Percentiles rank a stretch among this genome's conserved stretches.
These are phyloP conservation scores for Fukomys damarensis DNA, from an alignment of 2,113 vertebrate species.

Conservation along the genomic window DNA sequence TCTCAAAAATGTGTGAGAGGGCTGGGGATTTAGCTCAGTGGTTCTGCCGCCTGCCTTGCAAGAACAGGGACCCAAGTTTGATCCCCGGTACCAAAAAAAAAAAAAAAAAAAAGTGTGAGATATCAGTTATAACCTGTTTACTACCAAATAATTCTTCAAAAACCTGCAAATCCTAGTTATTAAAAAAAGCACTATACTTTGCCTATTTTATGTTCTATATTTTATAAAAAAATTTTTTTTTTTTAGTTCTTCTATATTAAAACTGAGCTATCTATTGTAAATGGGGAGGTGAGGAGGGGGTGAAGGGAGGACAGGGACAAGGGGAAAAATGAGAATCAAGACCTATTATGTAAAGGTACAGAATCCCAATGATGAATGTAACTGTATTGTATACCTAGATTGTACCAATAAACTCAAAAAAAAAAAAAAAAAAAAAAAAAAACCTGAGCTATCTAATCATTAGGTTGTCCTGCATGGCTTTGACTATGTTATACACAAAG, in stretches of 20 bases:
- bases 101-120: conserved; percentile 18
- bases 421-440: too few relatives aligned
- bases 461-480: neutral
- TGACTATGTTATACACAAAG: neutral
- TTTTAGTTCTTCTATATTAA: neutral
- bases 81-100: too few relatives aligned
- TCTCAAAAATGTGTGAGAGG: neutral
- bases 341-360: too few relatives aligned
- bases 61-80: too few relatives aligned
- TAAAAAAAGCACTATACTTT: neutral
- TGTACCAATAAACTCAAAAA: too few relatives aligned
- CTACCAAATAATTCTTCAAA: conserved; percentile 18
- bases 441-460: neutral
- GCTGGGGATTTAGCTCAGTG: too few relatives aligned
- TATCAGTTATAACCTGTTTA: conserved; percentile 35
- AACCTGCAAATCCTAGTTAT: conserved; percentile 16
- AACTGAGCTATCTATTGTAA: neutral
- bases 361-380: too few relatives aligned
- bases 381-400: too few relatives aligned
- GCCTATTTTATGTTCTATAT: neutral
- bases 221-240: neutral
- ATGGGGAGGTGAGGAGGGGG: too few relatives aligned
- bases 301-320: too few relatives aligned
- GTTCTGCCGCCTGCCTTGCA: too few relatives aligned
- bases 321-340: too few relatives aligned